phyloP scores from a whole-genome alignment of 1,140 invertebrate species.

The Cydia fagiglandana region DNA sequence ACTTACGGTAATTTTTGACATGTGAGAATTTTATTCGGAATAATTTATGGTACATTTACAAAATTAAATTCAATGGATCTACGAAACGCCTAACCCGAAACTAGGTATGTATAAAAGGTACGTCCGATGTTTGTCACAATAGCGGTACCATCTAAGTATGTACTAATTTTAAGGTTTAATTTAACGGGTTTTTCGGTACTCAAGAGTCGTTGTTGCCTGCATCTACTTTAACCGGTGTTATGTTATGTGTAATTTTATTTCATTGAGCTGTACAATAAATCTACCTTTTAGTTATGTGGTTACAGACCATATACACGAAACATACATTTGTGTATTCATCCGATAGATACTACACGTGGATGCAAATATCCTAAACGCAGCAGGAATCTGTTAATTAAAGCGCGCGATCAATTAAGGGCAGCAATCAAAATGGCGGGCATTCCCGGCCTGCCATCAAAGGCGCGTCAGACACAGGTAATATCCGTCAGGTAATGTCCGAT shows the following conservation, averaged over 20 bases:
- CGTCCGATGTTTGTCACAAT: no score
- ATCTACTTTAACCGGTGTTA: no score
- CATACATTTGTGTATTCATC: neutral
- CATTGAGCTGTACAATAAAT: no score
- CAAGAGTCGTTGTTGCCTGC: no score
- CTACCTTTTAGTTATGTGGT: no score
- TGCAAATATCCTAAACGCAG: slow-evolving; percentile 8
- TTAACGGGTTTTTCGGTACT: no score
- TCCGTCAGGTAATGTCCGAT: slow-evolving; percentile 28
- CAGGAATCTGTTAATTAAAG: slow-evolving; percentile 69
- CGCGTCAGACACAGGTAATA: slow-evolving; percentile 50
- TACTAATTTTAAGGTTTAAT: no score
- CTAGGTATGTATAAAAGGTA: no score
- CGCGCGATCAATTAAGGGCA: slow-evolving; percentile 58
- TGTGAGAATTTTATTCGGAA: slow-evolving; percentile 1
- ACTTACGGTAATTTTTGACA: neutral
- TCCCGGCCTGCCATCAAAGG: slow-evolving; percentile 46
- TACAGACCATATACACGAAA: neutral
- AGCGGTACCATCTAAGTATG: no score
- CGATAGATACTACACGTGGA: neutral
- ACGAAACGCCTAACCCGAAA: no score
- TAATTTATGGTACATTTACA: neutral
- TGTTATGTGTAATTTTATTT: no score
- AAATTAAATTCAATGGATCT: no score
- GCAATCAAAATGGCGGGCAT: slow-evolving; percentile 69